Conservation (phyloP, 2,113 vertebrate species). For the Orthonyx spaldingii region DNA sequence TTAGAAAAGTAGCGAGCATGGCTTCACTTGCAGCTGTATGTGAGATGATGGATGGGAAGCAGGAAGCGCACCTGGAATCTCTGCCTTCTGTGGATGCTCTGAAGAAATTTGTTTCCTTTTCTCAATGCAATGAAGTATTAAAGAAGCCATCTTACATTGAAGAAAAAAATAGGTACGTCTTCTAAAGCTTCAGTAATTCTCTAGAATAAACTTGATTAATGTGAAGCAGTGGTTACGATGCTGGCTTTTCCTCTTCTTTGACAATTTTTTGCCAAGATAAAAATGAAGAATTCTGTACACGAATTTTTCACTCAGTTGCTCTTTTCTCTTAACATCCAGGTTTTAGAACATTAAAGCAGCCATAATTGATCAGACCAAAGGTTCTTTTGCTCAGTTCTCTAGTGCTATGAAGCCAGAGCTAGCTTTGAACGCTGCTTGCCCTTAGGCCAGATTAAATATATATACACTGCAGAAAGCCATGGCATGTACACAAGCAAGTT, state of each 20-base stretch:
- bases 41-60: slow-evolving; percentile 55
- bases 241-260: background rate
- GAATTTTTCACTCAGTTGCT: background rate
- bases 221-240: background rate
- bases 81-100: slow-evolving; percentile 59
- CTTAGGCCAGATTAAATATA: background rate
- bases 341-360: background rate
- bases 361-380: background rate
- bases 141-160: slow-evolving; percentile 73
- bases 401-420: background rate
- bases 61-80: slow-evolving; percentile 47
- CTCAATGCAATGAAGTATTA: slow-evolving; percentile 71
- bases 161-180: slow-evolving; percentile 62
- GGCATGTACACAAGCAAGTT: background rate
- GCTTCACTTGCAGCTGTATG: slow-evolving; percentile 79
- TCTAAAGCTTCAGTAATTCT: background rate
- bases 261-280: background rate
- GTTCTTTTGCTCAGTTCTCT: background rate
- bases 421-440: background rate
- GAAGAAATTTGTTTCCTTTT: slow-evolving; percentile 59
- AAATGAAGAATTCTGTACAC: background rate
- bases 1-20: slow-evolving; percentile 78
- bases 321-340: background rate
- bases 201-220: background rate
- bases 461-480: background rate